Conservation (phyloP, 2,113 vertebrate genomes). For the Petroica traversi region DNA sequence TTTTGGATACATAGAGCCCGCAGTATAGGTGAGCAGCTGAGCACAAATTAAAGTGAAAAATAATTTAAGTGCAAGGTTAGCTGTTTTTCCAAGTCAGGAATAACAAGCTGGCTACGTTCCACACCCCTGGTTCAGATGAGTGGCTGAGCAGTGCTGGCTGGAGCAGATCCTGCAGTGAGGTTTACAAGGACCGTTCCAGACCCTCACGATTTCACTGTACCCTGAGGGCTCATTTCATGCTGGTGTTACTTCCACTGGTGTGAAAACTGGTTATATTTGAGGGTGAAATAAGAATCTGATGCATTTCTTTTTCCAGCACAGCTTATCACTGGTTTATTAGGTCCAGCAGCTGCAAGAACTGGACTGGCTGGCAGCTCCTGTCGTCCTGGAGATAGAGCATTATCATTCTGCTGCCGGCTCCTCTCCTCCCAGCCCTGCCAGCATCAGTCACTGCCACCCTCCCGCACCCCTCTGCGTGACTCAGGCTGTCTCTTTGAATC, state of each 20-base stretch:
- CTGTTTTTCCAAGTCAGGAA: not conserved
- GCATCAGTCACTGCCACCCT: not conserved
- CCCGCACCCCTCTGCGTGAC: rapidly evolving
- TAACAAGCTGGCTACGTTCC: not conserved
- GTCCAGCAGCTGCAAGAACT: not conserved
- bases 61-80: not conserved
- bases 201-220: rapidly evolving
- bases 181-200: not conserved
- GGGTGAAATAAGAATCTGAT: not conserved
- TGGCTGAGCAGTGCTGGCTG: not conserved
- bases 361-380: not conserved
- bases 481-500: not conserved
- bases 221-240: rapidly evolving
- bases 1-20: rapidly evolving
- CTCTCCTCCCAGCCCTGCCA: rapidly evolving
- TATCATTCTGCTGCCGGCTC: not conserved
- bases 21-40: not conserved
- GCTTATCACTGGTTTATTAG: not conserved
- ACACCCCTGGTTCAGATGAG: not conserved
- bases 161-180: not conserved
- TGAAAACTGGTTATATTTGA: not conserved
- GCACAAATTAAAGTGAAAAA: not conserved
- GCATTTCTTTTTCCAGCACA: rapidly evolving
- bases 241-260: not conserved
- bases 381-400: not conserved